Base-by-base conservation (phyloP, 2,888 invertebrate genomes). In the Apoda limacodes region DNA sequence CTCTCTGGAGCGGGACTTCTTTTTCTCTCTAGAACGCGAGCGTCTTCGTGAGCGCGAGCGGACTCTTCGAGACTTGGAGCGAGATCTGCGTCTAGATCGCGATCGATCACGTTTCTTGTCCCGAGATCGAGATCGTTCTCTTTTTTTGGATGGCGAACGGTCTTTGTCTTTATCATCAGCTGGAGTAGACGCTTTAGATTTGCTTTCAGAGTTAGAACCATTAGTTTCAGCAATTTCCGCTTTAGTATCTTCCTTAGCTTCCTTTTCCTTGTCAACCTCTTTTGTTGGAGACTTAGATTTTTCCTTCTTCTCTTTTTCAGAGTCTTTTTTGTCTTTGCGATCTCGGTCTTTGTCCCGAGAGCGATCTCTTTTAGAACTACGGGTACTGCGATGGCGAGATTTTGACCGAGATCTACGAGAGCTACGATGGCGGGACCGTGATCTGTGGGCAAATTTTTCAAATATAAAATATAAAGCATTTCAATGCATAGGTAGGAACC, bases 41-140 rank as follows among this genome's bases (percentile, higher is more conserved):
- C 61, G 47, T 21, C 48, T 67, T 4, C 81, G 63, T 2, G 82
- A 82, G 2, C 83, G 70, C 1, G 82, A 76, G 1, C 75, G 80
- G 62, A 65, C 83, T 21, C 66, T 55, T 22, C 85, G 70, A 0
- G 86, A 86, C 14, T 84, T 70, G n/a, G 85, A 85, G 11, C 85
- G 62, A 52, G 87, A 84, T 30, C 82, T 81, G 21, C 87, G 88
- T 2, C 87, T 75, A 0, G 88, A 80, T 5, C 17, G 17, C 5
- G 17, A 17, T 3, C 81, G 58, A 9, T 80, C 78, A 2, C 72
- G 63, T 30, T 76, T 76, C 23, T 60, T 69, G 6, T 81, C 82
- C 31, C 68, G 65, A 4, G 81, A 80, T n/a, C 58, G 60, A 3
- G 78, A 78, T 2, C 72, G 55, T 9, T 82, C 83, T 39, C 64